phyloP scores from a whole-genome alignment of 2,888 invertebrate species.

The Drosophila pseudotalamancana region DNA sequence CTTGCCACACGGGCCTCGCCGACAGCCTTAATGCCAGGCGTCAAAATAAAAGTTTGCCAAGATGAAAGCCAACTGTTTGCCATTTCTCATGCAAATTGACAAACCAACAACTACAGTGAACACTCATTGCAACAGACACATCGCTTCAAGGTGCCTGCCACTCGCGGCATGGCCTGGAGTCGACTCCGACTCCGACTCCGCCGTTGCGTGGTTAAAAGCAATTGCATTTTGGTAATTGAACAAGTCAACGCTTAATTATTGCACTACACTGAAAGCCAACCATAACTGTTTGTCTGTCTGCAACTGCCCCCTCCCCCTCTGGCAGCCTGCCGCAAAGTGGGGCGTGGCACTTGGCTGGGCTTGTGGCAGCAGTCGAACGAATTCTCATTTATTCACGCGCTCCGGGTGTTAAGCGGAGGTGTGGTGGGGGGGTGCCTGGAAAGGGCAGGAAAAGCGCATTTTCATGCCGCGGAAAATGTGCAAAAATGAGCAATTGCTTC shows the following conservation, averaged over 20 bases:
- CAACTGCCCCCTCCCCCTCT: too few relatives aligned
- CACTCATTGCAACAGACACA: conserved; percentile 44
- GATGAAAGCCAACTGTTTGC: conserved; percentile 28
- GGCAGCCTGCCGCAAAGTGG: conserved; percentile 28
- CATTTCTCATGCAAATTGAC: conserved; percentile 42
- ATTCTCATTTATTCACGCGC: conserved; percentile 47
- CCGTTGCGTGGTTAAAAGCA: conserved; percentile 76
- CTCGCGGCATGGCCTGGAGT: conserved; percentile 23
- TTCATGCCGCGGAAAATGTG: conserved; percentile 61
- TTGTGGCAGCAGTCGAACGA: conserved; percentile 10
- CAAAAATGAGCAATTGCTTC: conserved; percentile 75
- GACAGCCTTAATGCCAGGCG: conserved; percentile 65
- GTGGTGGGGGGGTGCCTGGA: background rate
- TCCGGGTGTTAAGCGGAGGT: background rate
- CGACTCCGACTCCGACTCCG: conserved; percentile 7
- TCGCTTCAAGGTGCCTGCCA: conserved; percentile 32
- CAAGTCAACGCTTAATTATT: conserved; percentile 80
- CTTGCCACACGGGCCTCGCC: conserved; percentile 51
- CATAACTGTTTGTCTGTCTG: too few relatives aligned
- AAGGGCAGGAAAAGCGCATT: conserved; percentile 17
- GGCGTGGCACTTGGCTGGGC: background rate
- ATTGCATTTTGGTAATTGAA: conserved; percentile 81
- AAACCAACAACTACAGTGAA: conserved; percentile 27
- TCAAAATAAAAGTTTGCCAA: conserved; percentile 53
- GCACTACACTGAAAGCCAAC: conserved; percentile 60